Evolutionary conservation across 2,797 vertebrate species (phyloP).

Genomic region (Hirundo rustica): DNA sequence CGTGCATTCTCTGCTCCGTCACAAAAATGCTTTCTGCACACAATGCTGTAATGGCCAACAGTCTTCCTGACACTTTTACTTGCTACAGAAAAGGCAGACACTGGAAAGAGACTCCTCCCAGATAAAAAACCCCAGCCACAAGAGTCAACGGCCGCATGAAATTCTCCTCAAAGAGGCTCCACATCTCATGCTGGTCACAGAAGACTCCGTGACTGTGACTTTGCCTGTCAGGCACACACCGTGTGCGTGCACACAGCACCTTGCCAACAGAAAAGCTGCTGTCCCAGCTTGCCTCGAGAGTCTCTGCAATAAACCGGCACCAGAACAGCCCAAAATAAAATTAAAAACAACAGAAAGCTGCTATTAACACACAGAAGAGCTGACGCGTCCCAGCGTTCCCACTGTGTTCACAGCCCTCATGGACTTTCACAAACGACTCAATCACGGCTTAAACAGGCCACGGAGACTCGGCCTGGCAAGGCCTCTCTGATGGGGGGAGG

Average conservation of each 20-base stretch:
- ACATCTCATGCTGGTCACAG: accelerated
- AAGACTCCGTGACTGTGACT: neutral
- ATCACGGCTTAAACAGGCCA: neutral
- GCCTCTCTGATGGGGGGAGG: neutral
- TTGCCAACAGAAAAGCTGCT: neutral
- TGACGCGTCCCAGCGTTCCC: neutral
- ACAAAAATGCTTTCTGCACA: neutral
- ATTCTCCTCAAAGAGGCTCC: neutral
- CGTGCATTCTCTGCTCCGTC: neutral
- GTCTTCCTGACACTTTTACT: neutral
- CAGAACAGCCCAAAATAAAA: neutral
- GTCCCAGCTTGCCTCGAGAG: neutral
- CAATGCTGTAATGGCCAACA: neutral
- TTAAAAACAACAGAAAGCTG: neutral
- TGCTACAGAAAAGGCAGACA: neutral
- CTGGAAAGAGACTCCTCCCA: neutral
- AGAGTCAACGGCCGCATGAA: neutral
- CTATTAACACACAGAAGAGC: neutral
- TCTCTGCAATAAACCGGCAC: neutral
- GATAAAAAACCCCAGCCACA: neutral
- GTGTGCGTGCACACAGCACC: accelerated
- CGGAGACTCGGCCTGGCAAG: neutral
- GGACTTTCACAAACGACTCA: neutral
- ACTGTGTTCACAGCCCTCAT: accelerated
- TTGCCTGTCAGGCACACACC: accelerated